Base-by-base conservation (phyloP, 1,140 invertebrate genomes). In the Cydia amplana region DNA sequence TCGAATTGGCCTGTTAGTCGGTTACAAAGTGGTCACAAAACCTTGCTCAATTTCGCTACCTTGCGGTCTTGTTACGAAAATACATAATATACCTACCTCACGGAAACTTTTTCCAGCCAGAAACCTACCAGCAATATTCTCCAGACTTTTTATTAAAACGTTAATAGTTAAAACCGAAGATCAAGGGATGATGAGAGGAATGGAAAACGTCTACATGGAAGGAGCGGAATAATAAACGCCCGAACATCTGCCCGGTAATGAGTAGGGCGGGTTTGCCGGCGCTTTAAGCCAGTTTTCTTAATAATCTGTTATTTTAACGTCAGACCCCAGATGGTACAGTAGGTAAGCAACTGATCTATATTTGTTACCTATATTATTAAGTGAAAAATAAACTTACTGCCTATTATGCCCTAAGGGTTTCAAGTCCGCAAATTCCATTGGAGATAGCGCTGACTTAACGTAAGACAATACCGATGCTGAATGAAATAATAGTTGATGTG, bases 201-300 rank as follows among this genome's bases (percentile, higher is more conserved):
- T 60, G 28, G 65, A 43, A 36, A 67, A 10, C 65, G 25, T 65
- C 55, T 65, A n/a, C n/a, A 7, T 36, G 23, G 64, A 65, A 65
- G 23, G 14, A 65, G 64, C 64, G 25, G 55, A 60, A 20, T 60
- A 60, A 60, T 60, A 60, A 60, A 60, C 55, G 55, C 55, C 28
- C 64, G 64, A 65, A 65, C 64, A 65, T 70, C 28, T 36, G 65
- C 65, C 65, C 65, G 32, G 65, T 70, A 70, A 70, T 70, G 65
- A 70, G 65, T 36, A 60, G 55, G 55, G 55, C 55, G 55, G 55
- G 55, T 40, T 65, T 70, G 65, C 65, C 64, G 28, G 64, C 16
- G 65, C 65, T 70, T 70, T 70, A 70, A 70, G 65, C 65, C 65
- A 70, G 65, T 70, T 70, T 70, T 70, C 65, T 70, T 70, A 70